Evolutionary conservation across 2,113 vertebrate genomes (phyloP).

Genomic region (Thymallus thymallus): DNA sequence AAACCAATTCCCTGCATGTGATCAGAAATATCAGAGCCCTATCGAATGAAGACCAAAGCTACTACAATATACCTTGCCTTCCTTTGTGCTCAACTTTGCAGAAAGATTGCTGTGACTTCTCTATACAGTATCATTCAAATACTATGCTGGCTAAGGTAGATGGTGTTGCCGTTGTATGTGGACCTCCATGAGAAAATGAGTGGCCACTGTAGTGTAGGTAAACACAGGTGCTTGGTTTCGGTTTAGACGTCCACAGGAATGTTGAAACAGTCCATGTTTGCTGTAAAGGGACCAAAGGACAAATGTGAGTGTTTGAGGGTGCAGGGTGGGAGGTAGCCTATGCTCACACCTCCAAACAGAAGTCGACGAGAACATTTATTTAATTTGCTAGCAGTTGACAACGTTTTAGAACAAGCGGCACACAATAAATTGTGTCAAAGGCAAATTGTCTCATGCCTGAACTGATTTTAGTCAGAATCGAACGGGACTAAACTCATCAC

Average conservation of each 20-base stretch:
- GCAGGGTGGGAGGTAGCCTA: neutral
- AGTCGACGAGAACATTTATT: slow-evolving; percentile 15
- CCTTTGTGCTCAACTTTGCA: no score
- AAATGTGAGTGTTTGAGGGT: neutral
- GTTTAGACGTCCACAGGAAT: slow-evolving; percentile 28
- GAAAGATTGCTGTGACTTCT: no score
- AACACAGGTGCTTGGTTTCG: slow-evolving; percentile 38
- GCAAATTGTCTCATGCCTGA: slow-evolving; percentile 11
- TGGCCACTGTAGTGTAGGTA: slow-evolving; percentile 14
- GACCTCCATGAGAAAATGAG: neutral
- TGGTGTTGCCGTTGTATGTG: neutral
- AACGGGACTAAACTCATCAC: slow-evolving; percentile 17
- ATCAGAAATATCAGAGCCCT: no score
- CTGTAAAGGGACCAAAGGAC: slow-evolving; percentile 4
- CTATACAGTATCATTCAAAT: no score
- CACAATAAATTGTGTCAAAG: neutral
- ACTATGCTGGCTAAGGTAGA: neutral
- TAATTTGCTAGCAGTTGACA: slow-evolving; percentile 22
- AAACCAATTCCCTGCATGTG: no score
- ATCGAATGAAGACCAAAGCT: no score
- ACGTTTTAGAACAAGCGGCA: neutral
- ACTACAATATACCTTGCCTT: no score
- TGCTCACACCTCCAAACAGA: neutral
- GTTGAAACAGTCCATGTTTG: slow-evolving; percentile 45
- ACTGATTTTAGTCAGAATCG: neutral